These are phyloP conservation scores for Romanogobio albipinnatus DNA, from an alignment of 2,113 vertebrate genomes.

Conservation along the genomic window DNA sequence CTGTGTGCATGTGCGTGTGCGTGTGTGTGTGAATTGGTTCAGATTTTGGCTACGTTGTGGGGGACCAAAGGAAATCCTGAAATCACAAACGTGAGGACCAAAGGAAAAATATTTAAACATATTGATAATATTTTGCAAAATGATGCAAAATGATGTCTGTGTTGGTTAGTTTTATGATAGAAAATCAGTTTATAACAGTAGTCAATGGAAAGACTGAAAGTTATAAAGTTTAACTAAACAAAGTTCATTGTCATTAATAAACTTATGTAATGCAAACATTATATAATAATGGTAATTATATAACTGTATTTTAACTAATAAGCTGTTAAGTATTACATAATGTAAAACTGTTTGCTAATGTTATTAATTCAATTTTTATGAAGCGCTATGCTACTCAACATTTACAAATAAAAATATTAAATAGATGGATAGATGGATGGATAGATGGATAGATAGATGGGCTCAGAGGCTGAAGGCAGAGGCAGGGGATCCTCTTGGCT, in stretches of 20 bases:
- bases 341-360: not conserved
- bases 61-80: not conserved
- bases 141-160: not conserved
- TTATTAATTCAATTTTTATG: not conserved
- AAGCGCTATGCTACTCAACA: not conserved
- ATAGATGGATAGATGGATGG: not conserved
- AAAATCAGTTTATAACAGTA: not conserved
- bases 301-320: not conserved
- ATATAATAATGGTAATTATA: slow-evolving; percentile 15
- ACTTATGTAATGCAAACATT: slow-evolving; percentile 13
- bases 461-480: too few relatives aligned
- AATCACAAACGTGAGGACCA: not conserved
- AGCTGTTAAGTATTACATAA: slow-evolving; percentile 12
- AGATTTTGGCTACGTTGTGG: not conserved
- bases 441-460: too few relatives aligned
- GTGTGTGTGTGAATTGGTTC: too few relatives aligned
- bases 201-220: not conserved
- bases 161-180: not conserved
- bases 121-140: not conserved
- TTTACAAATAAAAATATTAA: not conserved
- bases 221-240: not conserved
- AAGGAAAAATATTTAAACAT: not conserved
- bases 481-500: too few relatives aligned
- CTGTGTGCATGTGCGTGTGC: too few relatives aligned
- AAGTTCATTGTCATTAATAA: not conserved